Evolutionary conservation across 53 echinoderm and acorn worm species (phyloP).

Genomic region (Holothuria leucospilota): DNA sequence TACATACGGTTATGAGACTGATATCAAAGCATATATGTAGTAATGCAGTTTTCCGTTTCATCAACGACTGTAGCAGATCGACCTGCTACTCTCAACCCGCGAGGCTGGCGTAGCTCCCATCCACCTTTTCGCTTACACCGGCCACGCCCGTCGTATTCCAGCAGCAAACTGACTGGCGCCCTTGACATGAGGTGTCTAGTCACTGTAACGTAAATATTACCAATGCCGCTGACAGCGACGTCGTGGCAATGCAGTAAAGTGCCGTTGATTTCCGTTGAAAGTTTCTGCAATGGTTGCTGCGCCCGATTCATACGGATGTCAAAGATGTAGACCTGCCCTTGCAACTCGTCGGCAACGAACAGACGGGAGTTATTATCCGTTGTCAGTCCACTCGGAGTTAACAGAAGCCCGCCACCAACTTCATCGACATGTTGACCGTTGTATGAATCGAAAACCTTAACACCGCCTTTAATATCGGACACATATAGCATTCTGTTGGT

Average conservation of each 20-base stretch:
- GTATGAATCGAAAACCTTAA: slow-evolving; percentile 19
- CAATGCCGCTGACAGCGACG: neutral
- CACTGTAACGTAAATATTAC: slow-evolving; percentile 3
- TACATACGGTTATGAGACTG: neutral
- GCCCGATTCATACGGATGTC: neutral
- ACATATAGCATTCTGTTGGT: slow-evolving; percentile 1
- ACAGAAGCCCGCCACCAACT: neutral
- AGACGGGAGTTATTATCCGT: neutral
- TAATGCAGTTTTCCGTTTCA: slow-evolving; percentile 10
- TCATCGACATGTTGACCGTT: neutral
- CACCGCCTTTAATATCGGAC: slow-evolving; percentile 17
- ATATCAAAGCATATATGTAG: neutral
- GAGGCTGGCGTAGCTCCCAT: slow-evolving; percentile 15
- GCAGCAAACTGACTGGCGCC: neutral
- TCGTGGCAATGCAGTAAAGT: slow-evolving; percentile 7
- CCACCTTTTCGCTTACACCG: slow-evolving; percentile 6
- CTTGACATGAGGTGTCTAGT: neutral
- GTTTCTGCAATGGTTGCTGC: neutral
- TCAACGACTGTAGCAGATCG: neutral
- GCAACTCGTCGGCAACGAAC: slow-evolving; percentile 24
- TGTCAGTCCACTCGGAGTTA: slow-evolving; percentile 18
- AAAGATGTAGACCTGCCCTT: slow-evolving; percentile 10
- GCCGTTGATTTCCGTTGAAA: neutral
- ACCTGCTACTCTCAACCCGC: slow-evolving; percentile 4
- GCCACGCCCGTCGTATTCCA: slow-evolving; percentile 7